These are phyloP conservation scores for Procavia capensis DNA, from an alignment of 2,113 vertebrate genomes.

Conservation along the genomic window DNA sequence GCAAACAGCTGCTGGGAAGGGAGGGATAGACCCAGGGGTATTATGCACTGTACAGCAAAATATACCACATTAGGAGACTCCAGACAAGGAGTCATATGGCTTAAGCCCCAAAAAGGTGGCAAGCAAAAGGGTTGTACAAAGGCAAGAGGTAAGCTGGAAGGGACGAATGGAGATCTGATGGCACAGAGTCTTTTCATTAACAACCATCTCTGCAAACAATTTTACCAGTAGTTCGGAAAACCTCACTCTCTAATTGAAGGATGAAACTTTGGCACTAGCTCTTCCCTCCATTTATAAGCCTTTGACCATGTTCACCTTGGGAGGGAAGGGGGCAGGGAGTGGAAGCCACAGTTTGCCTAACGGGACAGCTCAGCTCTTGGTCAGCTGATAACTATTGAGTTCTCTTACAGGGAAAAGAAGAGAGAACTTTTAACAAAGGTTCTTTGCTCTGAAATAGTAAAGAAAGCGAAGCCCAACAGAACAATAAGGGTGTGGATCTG, in stretches of 20 bases:
- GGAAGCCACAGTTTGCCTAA: conserved; percentile 16
- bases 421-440: conserved; percentile 72
- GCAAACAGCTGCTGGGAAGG: conserved; percentile 73
- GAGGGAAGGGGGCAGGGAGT: conserved; percentile 63
- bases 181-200: conserved; percentile 2
- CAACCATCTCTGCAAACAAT: conserved; percentile 71
- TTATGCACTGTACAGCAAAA: conserved; percentile 76
- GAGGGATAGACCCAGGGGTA: conserved; percentile 60
- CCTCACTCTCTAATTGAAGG: conserved; percentile 61
- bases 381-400: conserved; percentile 78
- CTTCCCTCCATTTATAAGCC: conserved; percentile 49
- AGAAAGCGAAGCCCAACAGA: conserved; percentile 77
- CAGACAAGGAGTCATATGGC: conserved; percentile 67
- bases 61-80: conserved; percentile 82
- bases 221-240: conserved; percentile 72
- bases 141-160: background rate
- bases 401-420: conserved; percentile 76
- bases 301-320: conserved; percentile 40
- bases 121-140: conserved; percentile 52
- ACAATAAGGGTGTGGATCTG: conserved; percentile 85
- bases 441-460: conserved; percentile 79
- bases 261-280: conserved; percentile 64
- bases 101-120: conserved; percentile 59
- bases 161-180: conserved; percentile 24
- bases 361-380: conserved; percentile 72